These are phyloP conservation scores for Prosopocoilus inquinatus DNA, from an alignment of 2,888 invertebrate genomes.

Conservation along the genomic window DNA sequence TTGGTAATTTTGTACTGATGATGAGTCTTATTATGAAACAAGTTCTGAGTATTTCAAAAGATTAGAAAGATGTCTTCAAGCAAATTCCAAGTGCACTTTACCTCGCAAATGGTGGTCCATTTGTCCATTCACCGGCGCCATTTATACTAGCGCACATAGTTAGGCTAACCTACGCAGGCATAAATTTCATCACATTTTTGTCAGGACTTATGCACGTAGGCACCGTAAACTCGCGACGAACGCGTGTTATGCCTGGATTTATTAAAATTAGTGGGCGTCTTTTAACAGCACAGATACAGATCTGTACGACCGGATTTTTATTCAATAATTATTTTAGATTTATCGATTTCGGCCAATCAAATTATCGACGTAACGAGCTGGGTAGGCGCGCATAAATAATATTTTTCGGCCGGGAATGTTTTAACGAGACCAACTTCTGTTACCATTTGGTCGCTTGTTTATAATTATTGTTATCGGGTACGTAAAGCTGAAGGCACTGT, in stretches of 20 bases:
- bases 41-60: too few relatives aligned
- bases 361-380: conserved; percentile 9
- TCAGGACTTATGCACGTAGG: conserved; percentile 6
- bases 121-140: conserved; percentile 14
- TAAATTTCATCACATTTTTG: conserved; percentile 12
- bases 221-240: conserved; percentile 8
- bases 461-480: too few relatives aligned
- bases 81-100: too few relatives aligned
- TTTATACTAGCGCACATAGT: conserved; percentile 15
- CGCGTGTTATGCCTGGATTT: conserved; percentile 15
- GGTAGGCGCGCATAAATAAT: conserved; percentile 1
- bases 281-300: conserved; percentile 8
- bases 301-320: not conserved
- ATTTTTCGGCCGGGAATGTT: not conserved
- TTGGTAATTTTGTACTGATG: too few relatives aligned
- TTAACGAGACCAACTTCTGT: too few relatives aligned
- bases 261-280: conserved; percentile 18
- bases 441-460: too few relatives aligned
- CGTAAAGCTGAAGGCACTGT: too few relatives aligned
- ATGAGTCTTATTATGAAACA: too few relatives aligned
- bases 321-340: conserved; percentile 16
- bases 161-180: conserved; percentile 15
- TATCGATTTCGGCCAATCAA: conserved; percentile 9
- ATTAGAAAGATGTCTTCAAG: too few relatives aligned
- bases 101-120: conserved; percentile 1